Percentiles rank a stretch among this genome's conserved stretches.
These are phyloP conservation scores for Eutolmus rufibarbis DNA, from an alignment of 2,888 invertebrate species.

Conservation along the genomic window DNA sequence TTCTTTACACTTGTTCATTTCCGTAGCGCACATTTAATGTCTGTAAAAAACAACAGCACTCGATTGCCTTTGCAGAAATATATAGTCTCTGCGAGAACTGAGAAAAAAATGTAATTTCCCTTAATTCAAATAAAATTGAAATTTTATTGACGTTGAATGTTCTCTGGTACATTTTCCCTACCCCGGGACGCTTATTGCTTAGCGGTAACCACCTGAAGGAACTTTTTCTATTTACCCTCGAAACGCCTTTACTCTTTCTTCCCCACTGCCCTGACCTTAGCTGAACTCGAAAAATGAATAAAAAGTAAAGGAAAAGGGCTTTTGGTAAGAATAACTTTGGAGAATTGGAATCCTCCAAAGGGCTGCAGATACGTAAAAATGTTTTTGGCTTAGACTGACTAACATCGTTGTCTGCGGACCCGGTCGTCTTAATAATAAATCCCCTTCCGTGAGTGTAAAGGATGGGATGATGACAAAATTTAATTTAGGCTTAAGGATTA, in stretches of 20 bases:
- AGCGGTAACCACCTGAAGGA: neutral
- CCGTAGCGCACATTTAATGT: neutral
- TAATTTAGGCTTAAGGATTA: conserved; percentile 14
- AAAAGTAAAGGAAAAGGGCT: neutral
- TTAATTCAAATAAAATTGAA: conserved; percentile 31
- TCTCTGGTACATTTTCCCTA: neutral
- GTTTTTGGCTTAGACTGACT: conserved; percentile 14
- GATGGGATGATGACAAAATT: conserved; percentile 13
- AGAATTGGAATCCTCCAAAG: conserved; percentile 5
- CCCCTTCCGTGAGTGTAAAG: neutral
- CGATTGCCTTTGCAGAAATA: neutral
- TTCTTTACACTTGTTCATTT: neutral
- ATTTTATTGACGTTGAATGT: conserved; percentile 24
- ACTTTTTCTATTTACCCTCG: neutral
- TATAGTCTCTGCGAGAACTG: neutral
- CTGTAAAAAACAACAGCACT: neutral
- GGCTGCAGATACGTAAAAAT: conserved; percentile 16
- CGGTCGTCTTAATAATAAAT: conserved; percentile 23
- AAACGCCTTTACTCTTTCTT: neutral
- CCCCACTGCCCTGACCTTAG: neutral
- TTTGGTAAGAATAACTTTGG: neutral
- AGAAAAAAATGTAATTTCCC: conserved; percentile 21
- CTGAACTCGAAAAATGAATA: neutral
- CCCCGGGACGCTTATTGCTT: neutral
- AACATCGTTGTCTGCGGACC: conserved; percentile 1